Evolutionary conservation across 2,888 invertebrate species (phyloP), one percentile per base, ranked within the genome.

Genomic region (Thymelicus acteon): DNA sequence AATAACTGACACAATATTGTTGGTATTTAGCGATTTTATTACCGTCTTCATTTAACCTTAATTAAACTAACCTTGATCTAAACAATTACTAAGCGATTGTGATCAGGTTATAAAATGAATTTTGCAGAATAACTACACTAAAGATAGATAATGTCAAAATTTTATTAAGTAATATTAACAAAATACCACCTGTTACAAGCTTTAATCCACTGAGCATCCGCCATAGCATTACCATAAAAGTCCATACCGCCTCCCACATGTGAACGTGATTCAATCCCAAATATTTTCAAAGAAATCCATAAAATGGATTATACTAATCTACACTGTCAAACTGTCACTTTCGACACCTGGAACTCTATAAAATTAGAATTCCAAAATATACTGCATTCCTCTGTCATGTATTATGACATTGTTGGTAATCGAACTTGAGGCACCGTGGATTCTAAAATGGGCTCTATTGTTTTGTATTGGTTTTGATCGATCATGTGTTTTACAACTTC

Each of bases 191-290:
- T 58, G 65, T 54, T 57, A 47, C 2, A 24, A 57, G 62, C 71
- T 58, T 58, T 44, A 60, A 62, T 10, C 54, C 54, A 61, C 71
- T 68, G 57, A 72, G 60, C 65, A 57, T 58, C 60, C 71, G 75
- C 74, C 65, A 77, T 74, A 77, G 78, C 83, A 88, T 88, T 86
- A 84, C 85, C 85, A 87, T 89, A 87, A 87, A 87, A 87, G 85
- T 83, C 81, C 77, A 85, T 82, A 77, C 47, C 76, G 79, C 82
- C 74, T 77, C 86, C 86, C 85, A 88, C 86, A 83, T 82, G 79
- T 62, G 52, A 70, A 72, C 85, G 85, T 87, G 88, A 86, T 86
- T 86, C 82, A 85, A 88, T 82, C 83, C 86, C 79, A 86, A 88
- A 90, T 85, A 87, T 83, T 84, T 83, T 82, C 39, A 58, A 71